Conservation (phyloP, 2,797 vertebrate species). For the Aratinga solstitialis region DNA sequence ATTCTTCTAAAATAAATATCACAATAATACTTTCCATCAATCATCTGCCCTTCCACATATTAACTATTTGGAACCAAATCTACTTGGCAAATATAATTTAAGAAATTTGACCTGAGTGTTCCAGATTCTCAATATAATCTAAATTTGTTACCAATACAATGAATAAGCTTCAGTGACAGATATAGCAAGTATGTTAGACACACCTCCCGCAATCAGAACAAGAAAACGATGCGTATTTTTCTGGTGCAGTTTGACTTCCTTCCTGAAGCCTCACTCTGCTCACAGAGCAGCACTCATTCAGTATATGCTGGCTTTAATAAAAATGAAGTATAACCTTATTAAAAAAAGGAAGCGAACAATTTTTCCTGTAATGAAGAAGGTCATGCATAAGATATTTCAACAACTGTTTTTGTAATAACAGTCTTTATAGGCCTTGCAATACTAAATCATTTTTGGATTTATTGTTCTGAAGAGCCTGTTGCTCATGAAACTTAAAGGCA, state of each 20-base stretch:
- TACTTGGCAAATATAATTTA: background rate
- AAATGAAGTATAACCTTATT: background rate
- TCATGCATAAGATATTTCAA: background rate
- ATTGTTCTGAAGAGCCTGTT: background rate
- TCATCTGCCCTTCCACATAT: background rate
- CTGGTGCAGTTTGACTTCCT: background rate
- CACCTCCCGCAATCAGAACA: background rate
- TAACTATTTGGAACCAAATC: background rate
- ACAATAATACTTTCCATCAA: background rate
- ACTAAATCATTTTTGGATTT: background rate
- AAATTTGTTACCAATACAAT: background rate
- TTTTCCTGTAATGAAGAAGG: constrained; percentile 18
- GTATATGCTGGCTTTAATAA: background rate
- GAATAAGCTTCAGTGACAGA: background rate
- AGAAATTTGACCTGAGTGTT: background rate
- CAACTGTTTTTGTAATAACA: background rate
- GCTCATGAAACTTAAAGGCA: constrained; percentile 10
- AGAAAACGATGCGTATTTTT: background rate
- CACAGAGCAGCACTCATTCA: background rate
- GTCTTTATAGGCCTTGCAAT: background rate
- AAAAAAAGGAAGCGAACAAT: background rate
- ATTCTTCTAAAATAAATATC: background rate
- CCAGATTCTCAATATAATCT: background rate
- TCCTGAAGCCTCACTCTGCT: background rate
- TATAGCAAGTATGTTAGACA: background rate